Base-by-base conservation (phyloP, 2,888 invertebrate species). In the Scrobipalpa costella region DNA sequence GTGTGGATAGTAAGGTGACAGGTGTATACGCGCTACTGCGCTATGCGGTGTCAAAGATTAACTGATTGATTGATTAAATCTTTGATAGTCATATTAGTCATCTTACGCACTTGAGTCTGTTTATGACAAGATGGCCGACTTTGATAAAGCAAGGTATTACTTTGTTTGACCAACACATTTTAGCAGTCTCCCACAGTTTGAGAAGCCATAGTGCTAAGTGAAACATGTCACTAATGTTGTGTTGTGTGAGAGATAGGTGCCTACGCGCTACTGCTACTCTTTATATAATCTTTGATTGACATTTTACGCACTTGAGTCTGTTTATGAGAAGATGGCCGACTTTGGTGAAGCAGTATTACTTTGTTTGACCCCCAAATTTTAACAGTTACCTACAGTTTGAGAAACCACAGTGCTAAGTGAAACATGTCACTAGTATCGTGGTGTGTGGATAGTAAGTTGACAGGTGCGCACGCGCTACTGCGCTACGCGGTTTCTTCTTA, bases 401-500 rank as follows among this genome's bases (percentile, higher is more conserved):
- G 44, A 44, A 44, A 7, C 44, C 7, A 7, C 3, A 3, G 44
- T 44, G 5, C 5, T 44, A n/a, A 44, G 44, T 44, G 44, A 15
- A 44, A 44, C 44, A 44, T 44, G 44, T 44, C 44, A 44, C 44
- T 44, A n/a, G 44, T 6, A 7, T 44, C 44, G 44, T n/a, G n/a
- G n/a, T 44, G 44, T 44, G 44, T 15, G 44, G 44, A 44, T 44
- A 44, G 44, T 44, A 15, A n/a, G 44, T n/a, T 44, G 44, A 44
- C 44, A 44, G 44, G 44, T 44, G 44, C 44, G 44, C 44, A 44
- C 44, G 44, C n/a, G 44, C 44, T 44, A 44, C 44, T 44, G 44
- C 44, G 15, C 44, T 44, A 44, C 44, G 44, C 44, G 5, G 44
- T 44, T 7, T 44, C 15, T n/a, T 44, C 44, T 44, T 15, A 44